Evolutionary conservation across 2,888 invertebrate species (phyloP), one percentile per base, ranked within the genome.

Genomic region (Pristionchus mayeri): DNA sequence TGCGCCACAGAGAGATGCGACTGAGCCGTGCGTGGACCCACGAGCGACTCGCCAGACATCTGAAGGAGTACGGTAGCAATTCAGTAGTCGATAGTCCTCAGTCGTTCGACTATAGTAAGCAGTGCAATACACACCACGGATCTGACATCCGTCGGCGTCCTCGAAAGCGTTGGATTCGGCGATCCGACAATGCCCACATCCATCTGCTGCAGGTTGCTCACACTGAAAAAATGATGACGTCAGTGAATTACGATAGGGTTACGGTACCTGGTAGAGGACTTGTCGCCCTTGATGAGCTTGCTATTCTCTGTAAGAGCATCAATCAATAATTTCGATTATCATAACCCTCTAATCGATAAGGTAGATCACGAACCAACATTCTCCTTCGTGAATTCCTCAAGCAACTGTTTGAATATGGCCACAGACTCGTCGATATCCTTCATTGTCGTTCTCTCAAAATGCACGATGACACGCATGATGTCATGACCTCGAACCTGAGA

Each of bases 401-500:
- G 30, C 4, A 82, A 37, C n/a, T 18, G 21, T 21, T 71, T 60
- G 50, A 86, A 54, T 30, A 83, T 67, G n/a, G 30, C 30, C 30
- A 84, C 85, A 16, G 83, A 79, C 44, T 86, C 86, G 34, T 80
- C 85, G 48, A 86, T 80, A 21, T 79, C 75, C 67, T 78, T 75
- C 37, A 60, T 16, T 21, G 84, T 85, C 24, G 85, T 48, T 27
- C 80, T 24, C 76, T 86, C 85, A 4, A 48, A 37, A 7, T 21
- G 40, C 24, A 86, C 80, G 16, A 44, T 24, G 18, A 86, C 37
- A 3, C 87, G 83, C 21, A 87, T 83, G 27, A 87, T 76, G 37
- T 85, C 57, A 34, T 78, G 75, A 2, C 76, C 85, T 6, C 48
- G 75, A 24, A 86, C 82, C 85, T 85, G 44, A 30, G 1, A n/a